Base-by-base conservation (phyloP, 2,797 vertebrate genomes). In the Spinibarbus caldwelli region DNA sequence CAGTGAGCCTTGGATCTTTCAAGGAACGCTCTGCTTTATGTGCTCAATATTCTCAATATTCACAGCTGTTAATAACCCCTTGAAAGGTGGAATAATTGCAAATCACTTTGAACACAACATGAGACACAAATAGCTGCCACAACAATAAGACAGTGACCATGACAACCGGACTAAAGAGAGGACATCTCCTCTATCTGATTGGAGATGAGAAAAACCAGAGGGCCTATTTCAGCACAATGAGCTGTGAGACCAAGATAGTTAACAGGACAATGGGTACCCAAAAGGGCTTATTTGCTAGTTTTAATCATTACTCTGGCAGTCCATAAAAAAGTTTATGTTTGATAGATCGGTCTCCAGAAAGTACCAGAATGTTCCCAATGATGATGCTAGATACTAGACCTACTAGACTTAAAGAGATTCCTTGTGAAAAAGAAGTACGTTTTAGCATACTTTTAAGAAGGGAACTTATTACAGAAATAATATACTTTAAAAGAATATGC, bases 101-200 rank as follows among this genome's bases (percentile, higher is more conserved):
- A 72, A 85, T 83, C 73, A 85, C 84, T 77, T 88, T 64, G 64
- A 85, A 82, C 77, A 85, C 84, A 83, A 85, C 84, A 86, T 85
- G 76, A 83, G 84, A 85, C 59, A 52, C 80, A 88, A 88, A 88
- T 85, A 85, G 84, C 77, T 64, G 77, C 67, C 67, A 80, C 62
- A 88, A 86, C 84, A 85, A 85, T 62, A 80, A 82, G 76, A 72
- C 80, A 80, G 87, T 85, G 87, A 54, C 87, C 87, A 88, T 88
- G 87, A 88, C 87, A 88, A 88, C 87, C 49, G 45, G 80, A 73
- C 80, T 80, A 49, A 78, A 68, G 75, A 68, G 83, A 78, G 72
- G 86, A 78, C 86, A 87, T 82, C 78, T 64, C 73, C 72, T 78
- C 78, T 82, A 70, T 87, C 72, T 67, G 86, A 62, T 19, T 67